phyloP scores from a whole-genome alignment of 2,888 invertebrate genomes.

The Sceliomorpha sp. region DNA sequence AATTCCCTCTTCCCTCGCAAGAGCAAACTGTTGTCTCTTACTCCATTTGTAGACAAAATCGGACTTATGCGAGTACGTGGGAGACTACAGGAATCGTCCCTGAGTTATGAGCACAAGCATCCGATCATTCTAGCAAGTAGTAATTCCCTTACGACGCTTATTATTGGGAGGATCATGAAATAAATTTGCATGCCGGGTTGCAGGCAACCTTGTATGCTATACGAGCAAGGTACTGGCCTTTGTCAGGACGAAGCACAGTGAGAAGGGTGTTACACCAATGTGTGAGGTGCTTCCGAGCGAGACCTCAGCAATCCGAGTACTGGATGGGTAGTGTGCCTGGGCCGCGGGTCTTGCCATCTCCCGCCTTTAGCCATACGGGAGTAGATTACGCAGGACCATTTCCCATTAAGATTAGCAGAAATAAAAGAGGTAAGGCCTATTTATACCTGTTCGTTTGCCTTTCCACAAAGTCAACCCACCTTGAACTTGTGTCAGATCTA shows the following conservation, averaged over 20 bases:
- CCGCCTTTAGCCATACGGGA: slow-evolving; percentile 46
- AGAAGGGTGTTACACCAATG: slow-evolving; percentile 17
- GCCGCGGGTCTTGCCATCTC: slow-evolving; percentile 25
- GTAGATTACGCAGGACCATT: slow-evolving; percentile 58
- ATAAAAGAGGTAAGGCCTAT: slow-evolving; percentile 49
- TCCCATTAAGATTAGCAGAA: slow-evolving; percentile 48
- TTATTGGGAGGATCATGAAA: too few species aligned
- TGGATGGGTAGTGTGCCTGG: slow-evolving; percentile 64
- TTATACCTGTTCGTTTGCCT: slow-evolving; percentile 55
- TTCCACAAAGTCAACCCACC: slow-evolving; percentile 51
- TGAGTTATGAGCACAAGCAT: too few species aligned
- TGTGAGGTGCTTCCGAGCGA: slow-evolving; percentile 43
- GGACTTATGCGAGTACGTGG: too few species aligned
- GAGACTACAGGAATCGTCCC: too few species aligned
- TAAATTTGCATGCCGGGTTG: slow-evolving; percentile 42
- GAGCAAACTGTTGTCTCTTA: too few species aligned
- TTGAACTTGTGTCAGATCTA: slow-evolving; percentile 53
- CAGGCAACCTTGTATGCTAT: slow-evolving; percentile 41
- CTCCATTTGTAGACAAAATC: too few species aligned
- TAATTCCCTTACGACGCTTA: too few species aligned
- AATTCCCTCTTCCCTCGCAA: too few species aligned
- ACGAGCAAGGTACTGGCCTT: slow-evolving; percentile 33
- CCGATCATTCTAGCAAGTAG: too few species aligned
- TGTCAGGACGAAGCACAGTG: slow-evolving; percentile 30
- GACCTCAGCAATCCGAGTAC: slow-evolving; percentile 33